Base-by-base conservation (phyloP, 1,140 invertebrate species). In the Platyscapa corneri region DNA sequence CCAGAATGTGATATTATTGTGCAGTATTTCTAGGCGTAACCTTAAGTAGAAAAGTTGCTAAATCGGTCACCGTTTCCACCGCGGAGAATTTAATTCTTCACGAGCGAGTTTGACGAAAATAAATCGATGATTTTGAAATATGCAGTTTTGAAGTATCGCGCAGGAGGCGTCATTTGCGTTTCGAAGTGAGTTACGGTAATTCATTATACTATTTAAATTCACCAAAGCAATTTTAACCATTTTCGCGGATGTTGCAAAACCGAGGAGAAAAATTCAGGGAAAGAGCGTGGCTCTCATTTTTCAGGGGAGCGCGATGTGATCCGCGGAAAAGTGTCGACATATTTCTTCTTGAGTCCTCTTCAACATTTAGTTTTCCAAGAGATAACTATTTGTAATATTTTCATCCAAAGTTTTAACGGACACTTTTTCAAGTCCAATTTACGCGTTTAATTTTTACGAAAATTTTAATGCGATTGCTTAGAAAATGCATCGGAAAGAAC, bases 241-340 rank as follows among this genome's bases (percentile, higher is more conserved):
- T 84, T 56, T 37, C 39, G 76, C 34, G 76, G 32, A 37, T 79
- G 64, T 37, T 83, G 75, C 76, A 79, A 75, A 75, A 49, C n/a
- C 12, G 12, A 32, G 49, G 27, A 80, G 76, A 80, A 64, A 80
- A 80, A 85, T 80, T 53, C 60, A 14, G 16, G n/a, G 16, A 30
- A 37, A 34, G 67, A 16, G 5, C 39, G 60, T 23, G 37, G 34
- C 53, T 39, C 77, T 70, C 67, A 82, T 85, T 85, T 85, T 85
- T 85, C 84, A 85, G 42, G 78, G 83, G 67, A 79, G 80, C 67
- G 53, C 77, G 83, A 85, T 75, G 65, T 74, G 53, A 85, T 82
- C 37, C 84, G 53, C 30, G 70, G 84, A 85, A 85, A 85, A 85
- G 77, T 85, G 70, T 81, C 78, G 65, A 72, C 72, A 85, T 85